Base-by-base conservation (phyloP, 2,888 invertebrate genomes). In the Luperina nickerlii region DNA sequence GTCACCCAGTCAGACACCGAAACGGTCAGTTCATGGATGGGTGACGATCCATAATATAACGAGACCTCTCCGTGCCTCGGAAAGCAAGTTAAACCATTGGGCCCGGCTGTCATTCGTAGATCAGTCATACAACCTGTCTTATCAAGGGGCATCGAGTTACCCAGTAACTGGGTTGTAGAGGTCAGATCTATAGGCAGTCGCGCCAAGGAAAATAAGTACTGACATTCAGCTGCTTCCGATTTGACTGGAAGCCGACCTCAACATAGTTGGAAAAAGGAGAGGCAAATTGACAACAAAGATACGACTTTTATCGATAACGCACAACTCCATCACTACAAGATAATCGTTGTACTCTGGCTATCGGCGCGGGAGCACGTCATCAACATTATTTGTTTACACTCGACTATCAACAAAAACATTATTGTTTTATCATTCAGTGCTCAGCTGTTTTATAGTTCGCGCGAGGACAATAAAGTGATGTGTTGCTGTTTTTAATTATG, bases 381-480 rank as follows among this genome's bases (percentile, higher is more conserved):
- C 84, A 84, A 78, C 74, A 73, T 20, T 80, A 78, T 91, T 90
- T 92, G 87, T 92, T 91, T 91, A 92, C 91, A 87, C 82, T 81
- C 81, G 78, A 80, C 48, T 76, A 82, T 81, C 84, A 91, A 89
- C 88, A 90, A 85, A 69, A 89, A 86, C 75, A 87, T 78, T 66
- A 81, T 81, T 83, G 66, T 83, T 71, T 79, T 75, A 81, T 83
- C 78, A 83, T 77, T 78, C 66, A 54, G 42, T 82, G 85, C 45
- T 48, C 74, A 78, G 76, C 66, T 24, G 77, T 82, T 82, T 67
- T 27, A 5, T 18, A 60, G 70, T 60, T 75, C 54, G 81, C 66
- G 24, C 6, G 24, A 67, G 4, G 27, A 42, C n/a, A 71, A 71
- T 62, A 62, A 66, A 72, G 82, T 88, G 60, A 82, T 82, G 77